Evolutionary conservation across 2,888 invertebrate species (phyloP).

Genomic region (Drosophila monieri): DNA sequence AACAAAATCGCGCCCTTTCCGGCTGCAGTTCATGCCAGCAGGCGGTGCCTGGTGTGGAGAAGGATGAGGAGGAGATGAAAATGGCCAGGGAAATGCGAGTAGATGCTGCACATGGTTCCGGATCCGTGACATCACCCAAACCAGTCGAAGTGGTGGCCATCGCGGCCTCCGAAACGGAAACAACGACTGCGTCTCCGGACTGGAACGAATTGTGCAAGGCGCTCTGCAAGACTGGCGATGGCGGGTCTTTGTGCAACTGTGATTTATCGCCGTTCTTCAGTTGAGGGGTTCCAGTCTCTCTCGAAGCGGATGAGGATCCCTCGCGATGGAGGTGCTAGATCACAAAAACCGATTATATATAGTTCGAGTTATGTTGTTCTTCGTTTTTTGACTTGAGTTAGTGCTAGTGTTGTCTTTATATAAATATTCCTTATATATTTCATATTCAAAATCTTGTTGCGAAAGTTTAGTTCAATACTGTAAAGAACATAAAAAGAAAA

Average conservation of each 20-base stretch:
- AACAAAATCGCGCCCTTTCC: slow-evolving; percentile 65
- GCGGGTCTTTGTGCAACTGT: slow-evolving; percentile 91
- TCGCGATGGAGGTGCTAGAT: slow-evolving; percentile 57
- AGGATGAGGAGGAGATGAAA: slow-evolving; percentile 9
- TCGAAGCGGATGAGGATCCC: slow-evolving; percentile 15
- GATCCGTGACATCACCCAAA: not conserved
- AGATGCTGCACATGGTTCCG: slow-evolving; percentile 55
- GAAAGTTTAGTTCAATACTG: slow-evolving; percentile 63
- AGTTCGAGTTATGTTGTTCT: slow-evolving; percentile 52
- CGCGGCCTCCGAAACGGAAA: slow-evolving; percentile 5
- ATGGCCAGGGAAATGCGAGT: slow-evolving; percentile 55
- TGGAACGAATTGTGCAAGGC: slow-evolving; percentile 88
- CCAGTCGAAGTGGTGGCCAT: not conserved
- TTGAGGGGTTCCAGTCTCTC: slow-evolving; percentile 39
- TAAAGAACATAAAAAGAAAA: slow-evolving; percentile 24
- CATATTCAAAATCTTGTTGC: slow-evolving; percentile 56
- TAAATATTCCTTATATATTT: slow-evolving; percentile 27
- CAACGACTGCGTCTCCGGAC: slow-evolving; percentile 80
- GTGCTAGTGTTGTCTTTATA: slow-evolving; percentile 72
- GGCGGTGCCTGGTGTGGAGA: slow-evolving; percentile 31
- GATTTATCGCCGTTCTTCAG: slow-evolving; percentile 87
- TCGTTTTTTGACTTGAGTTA: slow-evolving; percentile 62
- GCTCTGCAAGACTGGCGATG: slow-evolving; percentile 88
- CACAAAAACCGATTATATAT: slow-evolving; percentile 56
- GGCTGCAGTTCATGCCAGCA: slow-evolving; percentile 81